Base-by-base conservation (phyloP, 2,888 invertebrate species). In the Mesorhabditis belari region DNA sequence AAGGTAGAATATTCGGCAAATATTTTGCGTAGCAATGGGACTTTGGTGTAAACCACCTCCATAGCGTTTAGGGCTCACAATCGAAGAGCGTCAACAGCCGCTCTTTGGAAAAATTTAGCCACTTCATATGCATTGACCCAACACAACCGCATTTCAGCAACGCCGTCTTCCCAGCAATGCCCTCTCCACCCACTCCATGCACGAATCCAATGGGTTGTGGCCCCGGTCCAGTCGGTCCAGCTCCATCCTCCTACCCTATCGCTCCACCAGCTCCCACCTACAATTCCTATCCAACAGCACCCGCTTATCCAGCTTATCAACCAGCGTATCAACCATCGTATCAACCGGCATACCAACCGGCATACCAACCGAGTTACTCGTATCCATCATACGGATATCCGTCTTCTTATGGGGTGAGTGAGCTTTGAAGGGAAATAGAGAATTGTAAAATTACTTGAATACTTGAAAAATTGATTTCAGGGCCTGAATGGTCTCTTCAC, bases 401-500 rank as follows among this genome's bases (percentile, higher is more conserved):
- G n/a, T n/a, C n/a, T n/a, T n/a, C 64, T 12, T 66, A 66, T 49
- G 17, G 23, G 12, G 28, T 55, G 25, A 55, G 28, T 55, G 9
- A n/a, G n/a, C n/a, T n/a, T n/a, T n/a, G n/a, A n/a, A n/a, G n/a
- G n/a, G n/a, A n/a, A n/a, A n/a, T n/a, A n/a, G n/a, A n/a, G n/a
- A n/a, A n/a, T n/a, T n/a, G n/a, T n/a, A n/a, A n/a, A n/a, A n/a
- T n/a, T n/a, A n/a, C n/a, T n/a, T n/a, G n/a, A n/a, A n/a, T n/a
- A n/a, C n/a, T n/a, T n/a, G n/a, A n/a, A n/a, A n/a, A n/a, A n/a
- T n/a, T n/a, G n/a, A n/a, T n/a, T n/a, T n/a, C n/a, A n/a, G n/a
- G n/a, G n/a, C n/a, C n/a, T 68, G 56, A 75, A 75, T 52, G 69
- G 67, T 2, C 55, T 65, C 4, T 77, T 77, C 55, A 60, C 55